Base-by-base conservation (phyloP, 1,140 invertebrate species). In the Drosophila teissieri region DNA sequence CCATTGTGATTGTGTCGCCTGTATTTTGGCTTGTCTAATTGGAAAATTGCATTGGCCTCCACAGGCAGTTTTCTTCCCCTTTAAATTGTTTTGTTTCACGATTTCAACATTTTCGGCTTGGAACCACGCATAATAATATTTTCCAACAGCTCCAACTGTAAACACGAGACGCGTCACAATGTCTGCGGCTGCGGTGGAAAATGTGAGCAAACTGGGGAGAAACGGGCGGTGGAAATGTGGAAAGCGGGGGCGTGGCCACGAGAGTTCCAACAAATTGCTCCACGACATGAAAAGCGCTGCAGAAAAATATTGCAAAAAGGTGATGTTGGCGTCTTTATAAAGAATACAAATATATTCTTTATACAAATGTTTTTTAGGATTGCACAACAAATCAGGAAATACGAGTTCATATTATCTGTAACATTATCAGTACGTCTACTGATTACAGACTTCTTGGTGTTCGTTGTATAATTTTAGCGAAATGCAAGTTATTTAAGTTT, bases 41-140 rank as follows among this genome's bases (percentile, higher is more conserved):
- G 70, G 83, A 83, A 89, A 88, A 88, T 89, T 88, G 83, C 84
- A 76, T 73, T 82, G 79, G 82, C 78, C 82, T 78, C 73, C 69
- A 65, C 65, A 68, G 53, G 24, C 60, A 39, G 64, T 63, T 78
- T 55, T 51, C 49, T 63, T 15, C 24, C 14, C 17, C 27, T 57
- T 19, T 45, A 19, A 8, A 44, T 19, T 19, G 11, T 44, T 44
- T 56, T 34, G 27, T 68, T 76, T 68, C 42, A 55, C 14, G 10
- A 15, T 34, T 31, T 31, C 17, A 10, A 58, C 54, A 11, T 39
- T 60, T 58, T 53, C 10, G 46, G 53, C 64, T 57, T 48, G 36
- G 52, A 64, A 61, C 58, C 60, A 86, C 83, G 83, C 83, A 88
- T 67, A 77, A 83, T 74, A 37, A 70, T 74, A 74, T 69, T 86